These are phyloP conservation scores for Penaeus monodon DNA, from an alignment of 2,888 invertebrate species.

Conservation along the genomic window DNA sequence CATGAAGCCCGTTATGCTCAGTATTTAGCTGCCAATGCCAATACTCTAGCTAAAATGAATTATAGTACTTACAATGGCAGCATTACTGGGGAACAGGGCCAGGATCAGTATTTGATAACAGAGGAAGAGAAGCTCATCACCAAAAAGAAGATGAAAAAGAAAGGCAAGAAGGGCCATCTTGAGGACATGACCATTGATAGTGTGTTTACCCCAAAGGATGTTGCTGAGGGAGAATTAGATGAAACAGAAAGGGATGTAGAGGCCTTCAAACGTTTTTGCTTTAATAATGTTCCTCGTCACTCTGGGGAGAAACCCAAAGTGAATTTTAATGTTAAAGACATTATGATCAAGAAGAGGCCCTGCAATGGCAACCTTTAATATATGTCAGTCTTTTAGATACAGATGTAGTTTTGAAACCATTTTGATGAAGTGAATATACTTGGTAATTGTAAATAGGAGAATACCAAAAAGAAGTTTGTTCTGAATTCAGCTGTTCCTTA, in stretches of 20 bases:
- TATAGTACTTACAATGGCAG: constrained; percentile 40
- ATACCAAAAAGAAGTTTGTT: not conserved
- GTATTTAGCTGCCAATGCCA: constrained; percentile 61
- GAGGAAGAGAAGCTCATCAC: constrained; percentile 54
- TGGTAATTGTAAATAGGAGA: not conserved
- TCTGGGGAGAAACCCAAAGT: constrained; percentile 79
- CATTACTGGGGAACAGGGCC: constrained; percentile 20
- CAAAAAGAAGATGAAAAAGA: constrained; percentile 67
- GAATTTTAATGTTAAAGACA: constrained; percentile 84
- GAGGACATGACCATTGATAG: constrained; percentile 64
- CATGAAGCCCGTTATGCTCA: constrained; percentile 64
- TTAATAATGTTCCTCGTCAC: constrained; percentile 81
- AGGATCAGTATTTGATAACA: constrained; percentile 18
- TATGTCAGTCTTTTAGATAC: not conserved
- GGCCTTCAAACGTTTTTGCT: constrained; percentile 88
- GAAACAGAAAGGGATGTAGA: constrained; percentile 78
- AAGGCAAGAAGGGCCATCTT: constrained; percentile 66
- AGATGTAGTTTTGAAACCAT: not conserved
- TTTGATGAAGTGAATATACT: too few species aligned
- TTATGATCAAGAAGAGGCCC: constrained; percentile 77
- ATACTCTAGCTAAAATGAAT: constrained; percentile 52
- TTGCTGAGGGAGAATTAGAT: constrained; percentile 59
- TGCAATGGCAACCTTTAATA: constrained; percentile 45
- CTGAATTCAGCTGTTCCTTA: not conserved
- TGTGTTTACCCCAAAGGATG: constrained; percentile 64